Evolutionary conservation across 2,888 invertebrate genomes (phyloP), one percentile per base, ranked within the genome.

Genomic region (Germaria angustata): DNA sequence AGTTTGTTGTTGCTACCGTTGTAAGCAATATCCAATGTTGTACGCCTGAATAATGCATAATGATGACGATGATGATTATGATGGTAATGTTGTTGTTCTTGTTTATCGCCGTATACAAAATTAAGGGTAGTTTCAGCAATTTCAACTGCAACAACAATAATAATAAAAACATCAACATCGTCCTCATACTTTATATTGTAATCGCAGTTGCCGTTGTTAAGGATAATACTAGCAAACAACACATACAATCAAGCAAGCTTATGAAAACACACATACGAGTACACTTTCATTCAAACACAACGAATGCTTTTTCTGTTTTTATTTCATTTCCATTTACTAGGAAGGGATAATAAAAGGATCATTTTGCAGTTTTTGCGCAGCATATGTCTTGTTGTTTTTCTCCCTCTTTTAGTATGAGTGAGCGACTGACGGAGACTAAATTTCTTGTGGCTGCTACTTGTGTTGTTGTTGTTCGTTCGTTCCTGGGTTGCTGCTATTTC

Each of bases 291-390:
- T n/a, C 55, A 55, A 46, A 11, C 20, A 9, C n/a, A 22, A 5
- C 20, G 28, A 28, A 2, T 11, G 6, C 28, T 28, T 28, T 28
- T 28, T 28, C 28, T 6, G 28, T 28, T 28, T 5, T 28, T 28
- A 6, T 6, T 28, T 28, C 28, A 5, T 28, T 28, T 28, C 28
- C 6, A 20, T 20, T 6, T n/a, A 61, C 51, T 32, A 44, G 24
- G 28, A 68, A 77, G 72, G 82, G 71, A 79, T 71, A 75, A 61
- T 75, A 81, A 82, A 82, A 82, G 82, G 82, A 82, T 82, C 82
- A 79, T 82, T 82, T 82, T 79, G 79, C 82, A 75, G 55, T 82
- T 71, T 79, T 75, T 79, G 82, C 82, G 82, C 82, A 82, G 79
- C 82, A 79, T 79, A 82, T 82, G 3, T 28, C 3, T 61, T 3